Conservation (phyloP, 2,797 vertebrate species). For the Vultur gryphus region DNA sequence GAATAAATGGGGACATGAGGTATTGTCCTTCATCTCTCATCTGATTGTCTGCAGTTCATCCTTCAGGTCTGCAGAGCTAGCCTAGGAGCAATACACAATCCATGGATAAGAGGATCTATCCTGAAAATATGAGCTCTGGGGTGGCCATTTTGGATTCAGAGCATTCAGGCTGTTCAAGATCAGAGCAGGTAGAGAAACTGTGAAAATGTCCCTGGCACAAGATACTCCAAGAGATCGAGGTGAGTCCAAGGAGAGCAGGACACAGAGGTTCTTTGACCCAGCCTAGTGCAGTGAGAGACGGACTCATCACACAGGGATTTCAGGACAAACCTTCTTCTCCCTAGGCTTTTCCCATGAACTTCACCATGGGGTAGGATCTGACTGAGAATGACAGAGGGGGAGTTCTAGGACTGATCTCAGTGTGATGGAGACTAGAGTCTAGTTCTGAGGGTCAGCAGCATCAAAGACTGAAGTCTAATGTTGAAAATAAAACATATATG, state of each 20-base stretch:
- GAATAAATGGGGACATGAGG: neutral
- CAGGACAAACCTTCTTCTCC: neutral
- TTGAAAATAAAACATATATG: neutral
- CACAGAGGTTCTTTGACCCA: neutral
- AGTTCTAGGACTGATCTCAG: neutral
- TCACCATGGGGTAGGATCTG: neutral
- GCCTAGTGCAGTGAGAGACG: neutral
- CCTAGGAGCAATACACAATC: neutral
- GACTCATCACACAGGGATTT: neutral
- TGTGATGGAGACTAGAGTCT: neutral
- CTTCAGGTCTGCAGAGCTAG: neutral
- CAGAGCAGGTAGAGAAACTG: neutral
- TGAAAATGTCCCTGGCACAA: neutral
- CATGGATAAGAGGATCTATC: neutral
- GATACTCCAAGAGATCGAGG: neutral
- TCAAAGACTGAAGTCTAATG: neutral
- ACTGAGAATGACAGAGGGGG: neutral
- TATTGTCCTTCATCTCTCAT: neutral
- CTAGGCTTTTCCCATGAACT: neutral
- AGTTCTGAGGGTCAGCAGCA: neutral
- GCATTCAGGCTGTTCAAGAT: neutral
- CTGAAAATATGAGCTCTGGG: neutral
- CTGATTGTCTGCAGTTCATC: neutral
- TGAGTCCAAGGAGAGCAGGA: neutral
- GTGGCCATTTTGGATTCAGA: neutral